These are phyloP conservation scores for Mamestra brassicae DNA, from an alignment of 2,888 invertebrate genomes.

Conservation along the genomic window DNA sequence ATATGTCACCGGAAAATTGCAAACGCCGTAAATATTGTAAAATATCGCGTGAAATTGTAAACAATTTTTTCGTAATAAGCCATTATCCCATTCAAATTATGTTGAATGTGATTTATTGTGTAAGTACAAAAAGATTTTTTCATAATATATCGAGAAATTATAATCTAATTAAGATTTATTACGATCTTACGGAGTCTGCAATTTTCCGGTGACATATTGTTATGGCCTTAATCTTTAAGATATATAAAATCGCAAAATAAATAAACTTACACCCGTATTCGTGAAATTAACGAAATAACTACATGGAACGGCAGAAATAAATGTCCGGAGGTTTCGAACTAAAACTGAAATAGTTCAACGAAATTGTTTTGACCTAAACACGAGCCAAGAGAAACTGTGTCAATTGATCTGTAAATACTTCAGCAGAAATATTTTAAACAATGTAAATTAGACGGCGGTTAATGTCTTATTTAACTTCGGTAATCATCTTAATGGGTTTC, in stretches of 20 bases:
- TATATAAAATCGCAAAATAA: not conserved
- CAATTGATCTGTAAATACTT: slow-evolving; percentile 52
- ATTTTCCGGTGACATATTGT: no score
- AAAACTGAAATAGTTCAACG: slow-evolving; percentile 30
- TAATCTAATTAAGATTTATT: no score
- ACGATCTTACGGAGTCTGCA: no score
- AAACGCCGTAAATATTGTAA: no score
- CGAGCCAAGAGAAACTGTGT: slow-evolving; percentile 46
- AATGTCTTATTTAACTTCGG: slow-evolving; percentile 13
- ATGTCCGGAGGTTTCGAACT: not conserved
- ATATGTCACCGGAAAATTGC: no score
- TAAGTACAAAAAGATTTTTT: no score
- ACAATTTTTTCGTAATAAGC: no score
- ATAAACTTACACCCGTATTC: not conserved
- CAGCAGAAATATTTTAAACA: slow-evolving; percentile 20
- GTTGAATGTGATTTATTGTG: no score
- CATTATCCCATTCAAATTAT: no score
- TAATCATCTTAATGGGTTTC: slow-evolving; percentile 11
- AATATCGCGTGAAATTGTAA: no score
- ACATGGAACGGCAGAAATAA: slow-evolving; percentile 1
- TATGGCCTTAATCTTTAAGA: not conserved
- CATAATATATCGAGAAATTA: no score
- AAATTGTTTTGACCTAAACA: slow-evolving; percentile 41
- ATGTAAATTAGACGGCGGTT: slow-evolving; percentile 23
- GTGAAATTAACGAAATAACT: slow-evolving; percentile 4